Evolutionary conservation across 2,888 invertebrate species (phyloP).

Genomic region (Pyrrhosoma nymphula): DNA sequence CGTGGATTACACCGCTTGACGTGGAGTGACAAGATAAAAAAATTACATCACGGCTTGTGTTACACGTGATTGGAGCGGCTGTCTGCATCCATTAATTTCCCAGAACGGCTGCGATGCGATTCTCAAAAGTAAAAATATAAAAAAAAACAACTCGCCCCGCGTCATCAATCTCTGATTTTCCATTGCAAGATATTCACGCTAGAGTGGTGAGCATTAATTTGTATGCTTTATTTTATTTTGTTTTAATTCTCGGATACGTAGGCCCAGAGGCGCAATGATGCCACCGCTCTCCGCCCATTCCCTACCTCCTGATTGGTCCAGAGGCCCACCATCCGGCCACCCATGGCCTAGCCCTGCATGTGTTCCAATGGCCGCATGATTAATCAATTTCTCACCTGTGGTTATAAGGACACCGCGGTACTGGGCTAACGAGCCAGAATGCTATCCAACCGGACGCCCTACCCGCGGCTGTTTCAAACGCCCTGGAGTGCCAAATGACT

Average conservation of each 20-base stretch:
- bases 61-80: background rate
- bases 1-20: background rate
- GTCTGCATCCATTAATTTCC: background rate
- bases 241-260: background rate
- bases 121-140: background rate
- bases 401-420: background rate
- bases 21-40: background rate
- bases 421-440: conserved; percentile 1
- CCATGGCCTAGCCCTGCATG: background rate
- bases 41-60: background rate
- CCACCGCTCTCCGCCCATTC: background rate
- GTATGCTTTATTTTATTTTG: background rate
- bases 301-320: background rate
- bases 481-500: background rate
- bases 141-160: background rate
- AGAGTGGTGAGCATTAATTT: background rate
- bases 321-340: background rate
- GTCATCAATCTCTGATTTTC: background rate
- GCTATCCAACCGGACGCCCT: background rate
- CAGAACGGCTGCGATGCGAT: background rate
- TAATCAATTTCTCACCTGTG: conserved; percentile 28
- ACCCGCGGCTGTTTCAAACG: background rate
- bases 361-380: background rate
- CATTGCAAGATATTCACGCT: background rate
- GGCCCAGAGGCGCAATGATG: background rate